Evolutionary conservation across 2,888 invertebrate species (phyloP).

Genomic region (Alitta virens): DNA sequence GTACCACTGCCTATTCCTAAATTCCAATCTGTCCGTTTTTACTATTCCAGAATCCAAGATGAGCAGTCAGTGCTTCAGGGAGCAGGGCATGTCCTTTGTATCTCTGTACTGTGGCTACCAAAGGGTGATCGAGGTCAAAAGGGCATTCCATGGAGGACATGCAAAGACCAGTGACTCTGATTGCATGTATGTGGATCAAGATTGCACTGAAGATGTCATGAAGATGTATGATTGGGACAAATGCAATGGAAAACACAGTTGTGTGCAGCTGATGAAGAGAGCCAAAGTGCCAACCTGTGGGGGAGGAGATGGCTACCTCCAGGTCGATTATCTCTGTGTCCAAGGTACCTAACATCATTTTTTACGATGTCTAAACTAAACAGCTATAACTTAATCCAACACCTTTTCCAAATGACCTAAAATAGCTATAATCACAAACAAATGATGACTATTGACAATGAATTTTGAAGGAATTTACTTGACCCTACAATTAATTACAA

Average conservation of each 20-base stretch:
- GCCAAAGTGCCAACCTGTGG: background rate
- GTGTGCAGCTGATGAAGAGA: slow-evolving; percentile 19
- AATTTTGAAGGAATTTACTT: too few species aligned
- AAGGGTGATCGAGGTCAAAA: slow-evolving; percentile 17
- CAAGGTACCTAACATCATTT: slow-evolving; percentile 15
- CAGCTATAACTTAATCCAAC: too few species aligned
- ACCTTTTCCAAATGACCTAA: too few species aligned
- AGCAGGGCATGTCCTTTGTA: slow-evolving; percentile 16
- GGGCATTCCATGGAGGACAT: slow-evolving; percentile 20
- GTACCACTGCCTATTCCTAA: too few species aligned
- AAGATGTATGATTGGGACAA: slow-evolving; percentile 19
- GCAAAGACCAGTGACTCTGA: background rate
- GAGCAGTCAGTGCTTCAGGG: slow-evolving; percentile 18
- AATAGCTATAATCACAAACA: too few species aligned
- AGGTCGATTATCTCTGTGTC: slow-evolving; percentile 21
- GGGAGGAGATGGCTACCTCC: slow-evolving; percentile 12
- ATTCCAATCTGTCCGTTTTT: too few species aligned
- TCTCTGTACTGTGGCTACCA: slow-evolving; percentile 23
- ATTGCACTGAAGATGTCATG: slow-evolving; percentile 14
- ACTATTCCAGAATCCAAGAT: slow-evolving; percentile 9
- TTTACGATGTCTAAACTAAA: too few species aligned
- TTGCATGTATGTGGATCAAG: slow-evolving; percentile 11
- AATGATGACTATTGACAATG: too few species aligned
- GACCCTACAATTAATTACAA: too few species aligned
- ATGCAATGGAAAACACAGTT: slow-evolving; percentile 19